Percentiles rank a stretch among this genome's conserved stretches.
Conservation (phyloP, 2,113 vertebrate genomes). For the Nothobranchius furzeri region DNA sequence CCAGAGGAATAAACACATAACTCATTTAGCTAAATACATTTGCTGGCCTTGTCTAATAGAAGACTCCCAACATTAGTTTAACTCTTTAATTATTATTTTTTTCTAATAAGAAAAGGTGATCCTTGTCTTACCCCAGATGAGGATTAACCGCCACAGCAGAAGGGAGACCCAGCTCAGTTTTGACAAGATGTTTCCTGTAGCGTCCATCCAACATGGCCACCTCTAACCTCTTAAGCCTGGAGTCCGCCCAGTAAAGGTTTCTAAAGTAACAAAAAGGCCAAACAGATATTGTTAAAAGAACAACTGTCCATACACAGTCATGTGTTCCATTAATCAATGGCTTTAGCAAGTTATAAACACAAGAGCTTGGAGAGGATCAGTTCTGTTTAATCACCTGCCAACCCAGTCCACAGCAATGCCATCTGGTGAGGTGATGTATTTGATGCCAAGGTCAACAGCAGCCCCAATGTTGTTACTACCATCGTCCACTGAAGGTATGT, state of each 20-base stretch:
- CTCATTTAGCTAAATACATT: too few relatives aligned
- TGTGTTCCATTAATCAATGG: too few relatives aligned
- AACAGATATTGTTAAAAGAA: neutral
- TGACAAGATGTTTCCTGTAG: slow-evolving; percentile 90
- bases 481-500: slow-evolving; percentile 87
- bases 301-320: too few relatives aligned
- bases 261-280: slow-evolving; percentile 59
- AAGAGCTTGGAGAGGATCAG: too few relatives aligned
- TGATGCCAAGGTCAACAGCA: slow-evolving; percentile 85
- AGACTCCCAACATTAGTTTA: too few relatives aligned
- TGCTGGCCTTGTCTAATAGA: too few relatives aligned
- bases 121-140: slow-evolving; percentile 79
- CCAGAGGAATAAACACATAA: too few relatives aligned
- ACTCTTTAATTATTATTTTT: too few relatives aligned
- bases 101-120: too few relatives aligned
- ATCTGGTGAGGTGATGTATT: slow-evolving; percentile 86
- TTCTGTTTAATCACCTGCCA: slow-evolving; percentile 79
- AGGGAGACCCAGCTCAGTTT: slow-evolving; percentile 84
- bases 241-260: slow-evolving; percentile 95
- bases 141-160: slow-evolving; percentile 90
- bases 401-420: slow-evolving; percentile 96
- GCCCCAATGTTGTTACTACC: slow-evolving; percentile 84
- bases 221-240: slow-evolving; percentile 84
- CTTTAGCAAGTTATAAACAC: too few relatives aligned
- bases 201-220: slow-evolving; percentile 91